Evolutionary conservation across 2,113 vertebrate genomes (phyloP).

Genomic region (Phasianus colchicus): DNA sequence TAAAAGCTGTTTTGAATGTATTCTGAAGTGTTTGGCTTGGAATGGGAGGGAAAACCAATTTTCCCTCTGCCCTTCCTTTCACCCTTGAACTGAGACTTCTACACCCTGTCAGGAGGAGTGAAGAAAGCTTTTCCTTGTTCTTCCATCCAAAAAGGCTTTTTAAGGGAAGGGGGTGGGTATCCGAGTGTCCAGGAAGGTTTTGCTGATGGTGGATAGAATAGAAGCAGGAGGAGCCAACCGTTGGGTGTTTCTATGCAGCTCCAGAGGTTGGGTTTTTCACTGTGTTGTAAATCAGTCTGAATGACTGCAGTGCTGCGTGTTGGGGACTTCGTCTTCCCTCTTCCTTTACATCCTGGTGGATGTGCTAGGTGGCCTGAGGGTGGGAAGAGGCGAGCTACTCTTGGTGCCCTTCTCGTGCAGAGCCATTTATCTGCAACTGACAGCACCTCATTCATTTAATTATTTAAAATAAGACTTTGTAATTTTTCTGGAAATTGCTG

Average conservation of each 20-base stretch:
- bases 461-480: background rate
- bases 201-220: background rate
- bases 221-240: background rate
- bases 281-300: background rate
- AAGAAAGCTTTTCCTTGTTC: background rate
- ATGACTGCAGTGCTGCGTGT: background rate
- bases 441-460: background rate
- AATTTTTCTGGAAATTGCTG: background rate
- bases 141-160: conserved; percentile 1
- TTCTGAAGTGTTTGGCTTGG: conserved; percentile 8
- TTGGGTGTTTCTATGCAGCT: background rate
- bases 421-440: background rate
- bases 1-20: background rate
- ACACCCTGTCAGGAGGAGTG: background rate
- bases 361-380: background rate
- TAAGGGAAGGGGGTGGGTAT: background rate
- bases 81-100: conserved; percentile 22
- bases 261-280: background rate
- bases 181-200: background rate
- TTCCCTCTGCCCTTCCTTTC: conserved; percentile 44
- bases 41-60: background rate
- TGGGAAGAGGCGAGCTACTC: background rate
- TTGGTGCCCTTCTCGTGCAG: background rate
- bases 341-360: background rate
- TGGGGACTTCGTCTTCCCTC: background rate